phyloP scores from a whole-genome alignment of 2,888 invertebrate species.

The Plagodis dolabraria region DNA sequence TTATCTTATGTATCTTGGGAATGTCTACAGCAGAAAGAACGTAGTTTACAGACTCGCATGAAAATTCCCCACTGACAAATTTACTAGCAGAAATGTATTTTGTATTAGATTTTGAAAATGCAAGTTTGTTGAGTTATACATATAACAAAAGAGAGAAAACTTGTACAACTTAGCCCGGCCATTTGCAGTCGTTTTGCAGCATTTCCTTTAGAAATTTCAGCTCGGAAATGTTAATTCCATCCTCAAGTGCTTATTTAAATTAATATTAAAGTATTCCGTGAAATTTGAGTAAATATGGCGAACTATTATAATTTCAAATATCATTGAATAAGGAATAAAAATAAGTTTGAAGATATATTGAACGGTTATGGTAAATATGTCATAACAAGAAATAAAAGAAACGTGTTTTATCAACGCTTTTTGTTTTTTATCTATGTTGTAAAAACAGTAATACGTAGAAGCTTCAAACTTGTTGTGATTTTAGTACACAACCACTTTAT shows the following conservation, averaged over 20 bases:
- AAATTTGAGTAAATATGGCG: constrained; percentile 9
- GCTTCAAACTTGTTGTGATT: too few relatives aligned
- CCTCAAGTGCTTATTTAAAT: constrained; percentile 41
- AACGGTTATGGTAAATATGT: too few relatives aligned
- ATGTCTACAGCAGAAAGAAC: constrained; percentile 44
- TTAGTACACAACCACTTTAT: too few relatives aligned
- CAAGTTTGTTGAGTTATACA: constrained; percentile 45
- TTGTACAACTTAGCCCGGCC: constrained; percentile 48
- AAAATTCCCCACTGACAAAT: constrained; percentile 44
- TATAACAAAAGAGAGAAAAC: constrained; percentile 50
- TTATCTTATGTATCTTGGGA: constrained; percentile 46
- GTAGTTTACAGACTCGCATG: constrained; percentile 42
- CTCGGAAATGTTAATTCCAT: constrained; percentile 53
- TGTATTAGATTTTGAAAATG: constrained; percentile 45
- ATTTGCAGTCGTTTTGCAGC: constrained; percentile 53
- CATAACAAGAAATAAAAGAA: too few relatives aligned
- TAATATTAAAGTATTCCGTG: constrained; percentile 33
- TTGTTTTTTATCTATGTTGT: too few relatives aligned
- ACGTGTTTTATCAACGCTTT: too few relatives aligned
- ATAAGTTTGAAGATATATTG: too few relatives aligned
- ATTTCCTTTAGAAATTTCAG: constrained; percentile 52
- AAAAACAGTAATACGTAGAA: too few relatives aligned
- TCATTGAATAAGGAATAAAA: too few relatives aligned
- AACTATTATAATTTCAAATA: too few relatives aligned
- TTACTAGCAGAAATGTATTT: constrained; percentile 46